These are phyloP conservation scores for Eurytoma californica DNA, from an alignment of 2,888 invertebrate genomes.

Conservation along the genomic window DNA sequence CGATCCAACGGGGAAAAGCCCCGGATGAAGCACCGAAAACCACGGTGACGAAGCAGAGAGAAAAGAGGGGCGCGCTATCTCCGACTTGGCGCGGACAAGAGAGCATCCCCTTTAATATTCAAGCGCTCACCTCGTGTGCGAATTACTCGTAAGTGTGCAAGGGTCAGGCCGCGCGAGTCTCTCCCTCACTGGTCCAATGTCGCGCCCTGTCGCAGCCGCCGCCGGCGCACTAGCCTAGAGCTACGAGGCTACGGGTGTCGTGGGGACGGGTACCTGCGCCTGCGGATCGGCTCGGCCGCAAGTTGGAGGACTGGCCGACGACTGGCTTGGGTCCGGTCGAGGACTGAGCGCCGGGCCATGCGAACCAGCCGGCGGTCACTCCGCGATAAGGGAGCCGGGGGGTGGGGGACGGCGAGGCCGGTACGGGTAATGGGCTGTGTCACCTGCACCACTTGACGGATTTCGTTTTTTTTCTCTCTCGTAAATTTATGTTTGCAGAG, in stretches of 20 bases:
- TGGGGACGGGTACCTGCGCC: neutral
- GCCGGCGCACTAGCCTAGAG: neutral
- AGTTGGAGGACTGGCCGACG: slow-evolving; percentile 30
- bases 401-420: too few relatives aligned
- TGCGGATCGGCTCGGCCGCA: slow-evolving; percentile 20
- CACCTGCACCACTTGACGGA: too few relatives aligned
- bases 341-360: too few relatives aligned
- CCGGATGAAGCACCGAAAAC: neutral
- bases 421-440: too few relatives aligned
- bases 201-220: neutral
- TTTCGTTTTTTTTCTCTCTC: too few relatives aligned
- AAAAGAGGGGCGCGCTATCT: too few relatives aligned
- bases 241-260: neutral
- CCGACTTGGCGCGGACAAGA: neutral
- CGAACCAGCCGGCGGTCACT: too few relatives aligned
- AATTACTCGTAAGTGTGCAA: too few relatives aligned
- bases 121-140: slow-evolving; percentile 35
- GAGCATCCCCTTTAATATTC: slow-evolving; percentile 37
- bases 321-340: neutral
- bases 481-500: too few relatives aligned
- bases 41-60: neutral
- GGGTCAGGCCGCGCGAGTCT: neutral
- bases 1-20: too few relatives aligned
- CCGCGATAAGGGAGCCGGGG: too few relatives aligned
- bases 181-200: neutral